These are phyloP conservation scores for Adela reaumurella DNA, from an alignment of 2,888 invertebrate species.

Conservation along the genomic window DNA sequence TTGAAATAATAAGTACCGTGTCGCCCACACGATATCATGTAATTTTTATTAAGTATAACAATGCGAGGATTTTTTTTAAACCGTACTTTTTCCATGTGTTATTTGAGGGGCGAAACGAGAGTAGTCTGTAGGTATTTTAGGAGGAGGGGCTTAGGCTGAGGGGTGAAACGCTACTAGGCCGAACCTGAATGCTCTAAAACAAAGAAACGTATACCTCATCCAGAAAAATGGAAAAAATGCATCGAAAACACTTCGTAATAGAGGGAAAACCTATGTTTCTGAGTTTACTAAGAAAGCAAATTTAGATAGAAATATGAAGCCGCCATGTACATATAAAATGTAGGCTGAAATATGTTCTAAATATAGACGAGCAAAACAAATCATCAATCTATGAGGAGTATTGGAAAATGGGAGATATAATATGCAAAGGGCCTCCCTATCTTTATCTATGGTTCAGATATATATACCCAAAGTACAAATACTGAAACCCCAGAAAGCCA, in stretches of 20 bases:
- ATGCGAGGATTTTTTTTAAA: too few species aligned
- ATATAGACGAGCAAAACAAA: neutral
- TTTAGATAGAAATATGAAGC: neutral
- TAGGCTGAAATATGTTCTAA: neutral
- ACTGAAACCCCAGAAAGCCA: slow-evolving; percentile 1
- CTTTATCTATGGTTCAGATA: neutral
- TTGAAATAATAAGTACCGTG: slow-evolving; percentile 16
- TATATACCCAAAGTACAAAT: slow-evolving; percentile 1
- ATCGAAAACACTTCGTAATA: slow-evolving; percentile 1
- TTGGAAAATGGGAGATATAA: slow-evolving; percentile 2
- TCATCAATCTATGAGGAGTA: neutral
- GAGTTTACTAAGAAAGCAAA: neutral
- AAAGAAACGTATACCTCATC: slow-evolving; percentile 5
- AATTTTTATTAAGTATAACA: too few species aligned
- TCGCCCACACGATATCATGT: too few species aligned
- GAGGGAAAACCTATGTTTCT: neutral
- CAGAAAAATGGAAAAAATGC: slow-evolving; percentile 7
- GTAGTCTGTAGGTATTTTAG: too few species aligned
- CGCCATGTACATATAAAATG: slow-evolving; percentile 1
- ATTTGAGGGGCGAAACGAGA: too few species aligned
- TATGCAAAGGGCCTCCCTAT: neutral
- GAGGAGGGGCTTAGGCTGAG: too few species aligned
- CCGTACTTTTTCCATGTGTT: too few species aligned
- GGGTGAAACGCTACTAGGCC: too few species aligned
- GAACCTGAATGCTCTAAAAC: too few species aligned